Percentiles rank a stretch among this genome's conserved stretches.
These are phyloP conservation scores for Gymnocypris eckloni DNA, from an alignment of 2,797 vertebrate species.

Conservation along the genomic window DNA sequence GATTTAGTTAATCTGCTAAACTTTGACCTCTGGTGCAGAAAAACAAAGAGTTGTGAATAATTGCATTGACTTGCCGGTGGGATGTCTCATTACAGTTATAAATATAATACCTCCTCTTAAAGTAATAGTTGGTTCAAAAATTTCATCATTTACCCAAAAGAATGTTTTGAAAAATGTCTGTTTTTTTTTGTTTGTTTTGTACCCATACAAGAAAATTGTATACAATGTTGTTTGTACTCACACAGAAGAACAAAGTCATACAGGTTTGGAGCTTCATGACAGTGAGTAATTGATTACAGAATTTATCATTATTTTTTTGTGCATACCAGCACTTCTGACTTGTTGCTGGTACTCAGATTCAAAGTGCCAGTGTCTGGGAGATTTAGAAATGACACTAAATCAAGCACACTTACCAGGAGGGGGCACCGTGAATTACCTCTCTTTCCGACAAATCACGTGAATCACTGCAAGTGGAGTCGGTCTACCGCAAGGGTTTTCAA, in stretches of 20 bases:
- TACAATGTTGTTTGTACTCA: not conserved
- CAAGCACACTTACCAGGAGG: too few relatives aligned
- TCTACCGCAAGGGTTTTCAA: too few relatives aligned
- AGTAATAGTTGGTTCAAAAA: not conserved
- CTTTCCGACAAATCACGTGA: too few relatives aligned
- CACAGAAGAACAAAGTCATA: not conserved
- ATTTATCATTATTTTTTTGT: not conserved
- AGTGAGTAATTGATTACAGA: not conserved
- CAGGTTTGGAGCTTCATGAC: not conserved
- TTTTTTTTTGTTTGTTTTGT: not conserved
- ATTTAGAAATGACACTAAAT: too few relatives aligned
- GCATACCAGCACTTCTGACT: too few relatives aligned
- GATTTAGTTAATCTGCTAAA: slow-evolving; percentile 9
- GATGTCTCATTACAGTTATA: not conserved
- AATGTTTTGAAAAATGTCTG: not conserved
- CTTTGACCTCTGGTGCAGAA: slow-evolving; percentile 7
- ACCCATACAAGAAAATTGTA: not conserved
- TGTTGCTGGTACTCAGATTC: too few relatives aligned
- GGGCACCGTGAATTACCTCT: too few relatives aligned
- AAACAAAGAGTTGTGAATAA: slow-evolving; percentile 8
- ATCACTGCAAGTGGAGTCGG: too few relatives aligned
- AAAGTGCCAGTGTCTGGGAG: too few relatives aligned
- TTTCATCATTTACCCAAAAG: not conserved
- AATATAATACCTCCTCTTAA: not conserved
- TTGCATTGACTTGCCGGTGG: not conserved